These are phyloP conservation scores for Cyprinodon tularosa DNA, from an alignment of 2,113 vertebrate genomes.

Conservation along the genomic window DNA sequence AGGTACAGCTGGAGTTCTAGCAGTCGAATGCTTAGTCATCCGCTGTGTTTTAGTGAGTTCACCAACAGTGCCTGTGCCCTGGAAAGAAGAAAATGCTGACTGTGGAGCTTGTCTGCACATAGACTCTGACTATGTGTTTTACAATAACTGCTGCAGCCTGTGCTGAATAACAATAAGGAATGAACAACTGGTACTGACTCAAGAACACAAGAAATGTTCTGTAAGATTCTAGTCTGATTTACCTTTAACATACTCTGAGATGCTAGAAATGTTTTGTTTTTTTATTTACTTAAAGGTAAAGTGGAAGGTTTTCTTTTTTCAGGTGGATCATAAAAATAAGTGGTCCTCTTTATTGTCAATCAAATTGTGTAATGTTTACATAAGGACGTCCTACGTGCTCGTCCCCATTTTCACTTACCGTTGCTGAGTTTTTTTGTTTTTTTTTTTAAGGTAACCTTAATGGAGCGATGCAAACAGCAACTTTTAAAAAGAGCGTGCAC, in stretches of 20 bases:
- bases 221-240: not conserved
- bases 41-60: constrained; percentile 41
- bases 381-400: no score
- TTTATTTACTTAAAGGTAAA: no score
- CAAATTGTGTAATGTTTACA: no score
- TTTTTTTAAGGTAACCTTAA: no score
- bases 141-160: constrained; percentile 29
- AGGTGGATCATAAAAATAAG: no score
- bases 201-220: not conserved
- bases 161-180: constrained; percentile 12
- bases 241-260: not conserved
- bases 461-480: no score
- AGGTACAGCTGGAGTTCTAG: constrained; percentile 18
- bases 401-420: no score
- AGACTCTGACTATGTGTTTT: constrained; percentile 37
- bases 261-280: not conserved
- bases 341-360: no score
- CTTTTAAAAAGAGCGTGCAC: no score
- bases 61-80: constrained; percentile 41
- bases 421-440: no score
- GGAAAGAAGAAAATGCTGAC: constrained; percentile 58
- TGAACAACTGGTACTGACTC: constrained; percentile 1
- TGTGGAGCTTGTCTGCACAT: constrained; percentile 30
- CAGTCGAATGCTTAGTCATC: constrained; percentile 44
- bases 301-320: no score